Evolutionary conservation across 2,888 invertebrate species (phyloP).

Genomic region (Chloroclysta siterata): DNA sequence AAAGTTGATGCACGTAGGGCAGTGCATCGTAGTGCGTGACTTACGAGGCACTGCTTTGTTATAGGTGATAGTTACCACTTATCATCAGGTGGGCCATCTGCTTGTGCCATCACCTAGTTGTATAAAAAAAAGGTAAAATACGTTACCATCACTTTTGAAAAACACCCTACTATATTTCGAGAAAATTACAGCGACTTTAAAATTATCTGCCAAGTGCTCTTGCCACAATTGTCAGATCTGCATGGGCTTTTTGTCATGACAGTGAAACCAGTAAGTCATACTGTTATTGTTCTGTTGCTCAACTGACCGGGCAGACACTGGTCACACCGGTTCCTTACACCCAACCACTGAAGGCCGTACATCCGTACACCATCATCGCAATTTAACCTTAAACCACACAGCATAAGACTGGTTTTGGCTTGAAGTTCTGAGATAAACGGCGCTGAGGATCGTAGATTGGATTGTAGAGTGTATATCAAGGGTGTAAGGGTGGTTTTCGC

Average conservation of each 20-base stretch:
- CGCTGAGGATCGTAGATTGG: conserved; percentile 28
- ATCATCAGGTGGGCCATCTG: no score
- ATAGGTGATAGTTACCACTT: no score
- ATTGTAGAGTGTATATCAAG: conserved; percentile 44
- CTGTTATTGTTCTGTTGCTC: conserved; percentile 42
- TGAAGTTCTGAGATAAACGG: conserved; percentile 26
- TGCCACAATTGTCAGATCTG: neutral
- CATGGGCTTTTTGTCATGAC: neutral
- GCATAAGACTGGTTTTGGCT: conserved; percentile 14
- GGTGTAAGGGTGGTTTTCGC: conserved; percentile 48
- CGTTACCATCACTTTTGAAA: no score
- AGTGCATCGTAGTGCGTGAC: no score
- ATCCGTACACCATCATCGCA: conserved; percentile 30
- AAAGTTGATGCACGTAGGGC: no score
- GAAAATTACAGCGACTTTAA: neutral
- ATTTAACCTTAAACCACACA: conserved; percentile 31
- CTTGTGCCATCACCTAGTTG: no score
- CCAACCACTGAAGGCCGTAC: conserved; percentile 43
- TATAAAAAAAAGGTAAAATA: no score
- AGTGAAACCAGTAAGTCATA: conserved; percentile 11
- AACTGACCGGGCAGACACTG: conserved; percentile 66
- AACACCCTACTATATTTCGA: neutral
- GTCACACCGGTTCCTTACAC: conserved; percentile 68
- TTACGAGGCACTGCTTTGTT: no score
- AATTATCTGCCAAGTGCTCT: neutral